A percentile compares a stretch with the other conserved stretches of the same genome.
Evolutionary conservation across 2,113 vertebrate species (phyloP).

Genomic region (Xerus inauris): DNA sequence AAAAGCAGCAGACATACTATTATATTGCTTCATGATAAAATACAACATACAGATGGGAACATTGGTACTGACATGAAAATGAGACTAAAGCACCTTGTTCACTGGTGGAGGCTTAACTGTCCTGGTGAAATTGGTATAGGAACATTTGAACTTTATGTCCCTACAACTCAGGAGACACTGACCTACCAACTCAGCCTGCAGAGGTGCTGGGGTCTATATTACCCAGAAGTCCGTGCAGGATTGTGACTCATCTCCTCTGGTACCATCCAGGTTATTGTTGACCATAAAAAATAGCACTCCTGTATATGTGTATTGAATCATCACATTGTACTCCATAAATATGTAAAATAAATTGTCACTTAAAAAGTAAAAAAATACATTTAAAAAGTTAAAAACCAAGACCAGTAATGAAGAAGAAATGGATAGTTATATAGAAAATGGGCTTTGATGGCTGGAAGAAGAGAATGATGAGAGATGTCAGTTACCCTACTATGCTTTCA

Average conservation of each 20-base stretch:
- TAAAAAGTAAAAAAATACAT: background rate
- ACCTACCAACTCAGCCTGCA: background rate
- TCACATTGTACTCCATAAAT: background rate
- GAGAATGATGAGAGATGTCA: fast-evolving
- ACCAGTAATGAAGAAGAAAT: background rate
- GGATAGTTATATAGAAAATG: background rate
- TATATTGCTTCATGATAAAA: background rate
- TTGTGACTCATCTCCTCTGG: background rate
- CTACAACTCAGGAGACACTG: background rate
- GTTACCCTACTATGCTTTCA: background rate
- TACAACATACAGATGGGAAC: background rate
- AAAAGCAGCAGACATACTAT: background rate
- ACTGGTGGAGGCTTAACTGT: background rate
- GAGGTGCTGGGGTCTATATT: background rate
- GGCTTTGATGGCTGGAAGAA: background rate
- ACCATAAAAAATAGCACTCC: background rate
- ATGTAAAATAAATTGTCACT: background rate
- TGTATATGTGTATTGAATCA: background rate
- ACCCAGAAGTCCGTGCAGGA: background rate
- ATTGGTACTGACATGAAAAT: background rate
- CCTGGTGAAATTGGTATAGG: background rate
- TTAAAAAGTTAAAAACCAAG: background rate
- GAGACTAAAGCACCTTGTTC: background rate
- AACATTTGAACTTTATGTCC: background rate
- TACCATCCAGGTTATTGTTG: background rate